Evolutionary conservation across 2,888 invertebrate species (phyloP).

Genomic region (Phortica magna): DNA sequence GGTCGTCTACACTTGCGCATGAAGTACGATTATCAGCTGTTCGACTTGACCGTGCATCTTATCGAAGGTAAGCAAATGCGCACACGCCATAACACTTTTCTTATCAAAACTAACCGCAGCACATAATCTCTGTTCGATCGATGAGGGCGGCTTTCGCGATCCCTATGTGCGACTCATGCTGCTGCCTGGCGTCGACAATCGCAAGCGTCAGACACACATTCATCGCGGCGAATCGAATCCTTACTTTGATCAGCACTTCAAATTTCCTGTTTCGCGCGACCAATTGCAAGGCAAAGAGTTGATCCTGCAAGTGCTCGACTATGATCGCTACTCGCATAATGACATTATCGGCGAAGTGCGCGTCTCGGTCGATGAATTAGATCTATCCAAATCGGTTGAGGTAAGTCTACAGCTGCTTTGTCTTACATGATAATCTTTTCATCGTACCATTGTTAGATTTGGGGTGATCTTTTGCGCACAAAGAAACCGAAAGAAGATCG

Average conservation of each 20-base stretch:
- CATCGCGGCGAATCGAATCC: constrained; percentile 91
- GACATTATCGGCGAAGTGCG: constrained; percentile 92
- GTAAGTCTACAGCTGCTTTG: constrained; percentile 56
- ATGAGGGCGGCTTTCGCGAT: constrained; percentile 92
- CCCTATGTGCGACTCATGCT: constrained; percentile 90
- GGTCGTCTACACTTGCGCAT: constrained; percentile 91
- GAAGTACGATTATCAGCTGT: constrained; percentile 93
- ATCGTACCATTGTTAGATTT: constrained; percentile 80
- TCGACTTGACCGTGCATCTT: constrained; percentile 93
- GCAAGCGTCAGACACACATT: constrained; percentile 91
- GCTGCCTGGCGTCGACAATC: constrained; percentile 90
- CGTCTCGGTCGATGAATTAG: constrained; percentile 87
- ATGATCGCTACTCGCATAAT: constrained; percentile 87
- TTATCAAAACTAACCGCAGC: constrained; percentile 80
- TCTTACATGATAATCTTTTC: not conserved
- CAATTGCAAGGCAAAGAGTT: constrained; percentile 89
- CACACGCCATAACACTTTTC: too few relatives aligned
- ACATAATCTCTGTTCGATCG: constrained; percentile 89
- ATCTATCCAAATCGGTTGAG: constrained; percentile 81
- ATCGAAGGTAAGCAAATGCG: constrained; percentile 96
- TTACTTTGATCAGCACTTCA: constrained; percentile 94
- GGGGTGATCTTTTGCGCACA: constrained; percentile 91
- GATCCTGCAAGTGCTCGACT: constrained; percentile 77
- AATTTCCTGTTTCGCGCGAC: constrained; percentile 93
- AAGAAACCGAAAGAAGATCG: constrained; percentile 89